Evolutionary conservation across 2,797 vertebrate species (phyloP), one percentile per base, ranked within the genome.

Genomic region (Pseudochaenichthys georgianus): DNA sequence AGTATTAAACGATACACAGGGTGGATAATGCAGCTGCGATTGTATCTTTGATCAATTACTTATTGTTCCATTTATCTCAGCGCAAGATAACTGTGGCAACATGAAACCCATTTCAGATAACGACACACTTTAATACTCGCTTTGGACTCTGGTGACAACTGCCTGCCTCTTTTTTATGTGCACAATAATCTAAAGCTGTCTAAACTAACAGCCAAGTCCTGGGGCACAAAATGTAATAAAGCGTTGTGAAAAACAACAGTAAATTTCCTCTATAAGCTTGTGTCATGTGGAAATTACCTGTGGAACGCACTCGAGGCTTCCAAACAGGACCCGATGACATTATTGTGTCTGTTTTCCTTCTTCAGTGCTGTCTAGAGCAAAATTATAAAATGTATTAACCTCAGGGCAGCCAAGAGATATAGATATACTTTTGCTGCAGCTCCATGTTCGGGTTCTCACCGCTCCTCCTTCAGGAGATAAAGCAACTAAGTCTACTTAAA

Each of bases 181-280:
- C 81, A 74, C 86, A 83, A 91, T 87, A 91, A 90, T 78, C 65
- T 85, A 73, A 82, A 86, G 78, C 85, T 70, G 78, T 75, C 73
- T 64, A 45, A 87, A 78, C 64, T 70, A 83, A 75, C 71, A 82
- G 59, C 77, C 64, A 73, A 76, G 79, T 82, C 79, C 80, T 77
- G 41, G 50, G 80, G 75, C 79, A 52, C 54, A 73, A 75, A 62
- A 90, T 81, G 61, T 87, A 88, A 89, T 88, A 91, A 87, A 83
- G 76, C 80, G 8, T 59, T 73, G 67, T 62, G 60, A 78, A 89
- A 90, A 88, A 87, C 87, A 89, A 84, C 80, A 81, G 74, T 89
- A 85, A 88, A 92, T 91, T 92, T 71, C 73, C 42, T 87, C 85
- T 88, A 84, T 83, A 88, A 79, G 79, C 88, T 73, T 2, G 34